Percentiles rank a stretch among this genome's conserved stretches.
Evolutionary conservation across 2,797 vertebrate species (phyloP).

Genomic region (Gymnothorax reevesii): DNA sequence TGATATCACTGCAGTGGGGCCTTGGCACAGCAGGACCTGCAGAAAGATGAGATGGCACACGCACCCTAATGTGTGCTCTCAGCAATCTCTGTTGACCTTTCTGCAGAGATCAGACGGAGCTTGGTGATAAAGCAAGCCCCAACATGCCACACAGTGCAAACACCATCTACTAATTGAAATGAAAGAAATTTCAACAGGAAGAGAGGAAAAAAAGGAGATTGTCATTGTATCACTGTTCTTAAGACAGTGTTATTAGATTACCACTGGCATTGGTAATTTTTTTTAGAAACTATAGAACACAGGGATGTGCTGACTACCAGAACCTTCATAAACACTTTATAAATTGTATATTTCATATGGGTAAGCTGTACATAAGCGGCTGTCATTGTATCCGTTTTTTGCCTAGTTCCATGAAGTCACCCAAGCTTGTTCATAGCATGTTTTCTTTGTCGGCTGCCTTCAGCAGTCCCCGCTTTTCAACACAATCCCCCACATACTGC

Average conservation of each 20-base stretch:
- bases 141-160: background rate
- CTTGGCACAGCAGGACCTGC: background rate
- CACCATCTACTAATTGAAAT: background rate
- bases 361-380: background rate
- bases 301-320: background rate
- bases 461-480: background rate
- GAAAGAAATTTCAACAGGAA: background rate
- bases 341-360: background rate
- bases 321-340: background rate
- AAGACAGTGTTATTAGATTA: background rate
- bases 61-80: background rate
- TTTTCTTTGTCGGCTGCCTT: conserved; percentile 49
- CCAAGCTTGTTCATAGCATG: background rate
- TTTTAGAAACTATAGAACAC: background rate
- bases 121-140: background rate
- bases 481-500: background rate
- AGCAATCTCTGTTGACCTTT: background rate
- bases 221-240: background rate
- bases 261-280: background rate
- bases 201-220: background rate
- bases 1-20: background rate
- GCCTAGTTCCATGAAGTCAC: background rate
- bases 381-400: background rate
- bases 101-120: background rate
- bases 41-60: background rate